Evolutionary conservation across 2,888 invertebrate genomes (phyloP).

Genomic region (Pristionchus exspectatus): DNA sequence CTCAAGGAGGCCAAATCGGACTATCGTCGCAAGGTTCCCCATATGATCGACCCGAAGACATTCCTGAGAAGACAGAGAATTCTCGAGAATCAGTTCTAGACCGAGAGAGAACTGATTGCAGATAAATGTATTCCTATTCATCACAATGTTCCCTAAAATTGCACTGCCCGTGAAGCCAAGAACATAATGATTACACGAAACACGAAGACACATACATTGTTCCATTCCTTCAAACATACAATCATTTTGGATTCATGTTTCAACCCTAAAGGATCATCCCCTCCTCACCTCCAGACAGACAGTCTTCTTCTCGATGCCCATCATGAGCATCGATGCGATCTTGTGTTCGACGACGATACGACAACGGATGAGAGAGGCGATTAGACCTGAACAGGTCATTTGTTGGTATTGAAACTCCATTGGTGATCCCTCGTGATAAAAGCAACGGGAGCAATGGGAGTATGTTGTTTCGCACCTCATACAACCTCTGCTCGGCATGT

Average conservation of each 20-base stretch:
- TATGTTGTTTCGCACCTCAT: background rate
- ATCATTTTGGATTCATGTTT: background rate
- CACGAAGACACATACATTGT: too few species aligned
- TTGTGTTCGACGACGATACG: background rate
- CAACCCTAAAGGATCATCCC: background rate
- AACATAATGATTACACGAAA: too few species aligned
- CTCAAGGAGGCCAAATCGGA: conserved; percentile 49
- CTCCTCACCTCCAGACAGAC: background rate
- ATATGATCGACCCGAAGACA: background rate
- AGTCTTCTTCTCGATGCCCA: background rate
- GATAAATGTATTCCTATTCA: background rate
- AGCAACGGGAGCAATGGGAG: too few species aligned
- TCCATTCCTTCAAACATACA: background rate
- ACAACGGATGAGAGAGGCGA: conserved; percentile 18
- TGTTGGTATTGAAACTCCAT: background rate
- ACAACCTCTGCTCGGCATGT: background rate
- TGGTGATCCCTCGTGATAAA: background rate
- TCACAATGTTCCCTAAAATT: too few species aligned
- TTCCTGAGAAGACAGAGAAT: conserved; percentile 32
- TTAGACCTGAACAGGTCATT: conserved; percentile 27
- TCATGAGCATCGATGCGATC: background rate
- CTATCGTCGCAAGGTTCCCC: conserved; percentile 5
- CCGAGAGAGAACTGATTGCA: background rate
- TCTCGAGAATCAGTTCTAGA: conserved; percentile 42
- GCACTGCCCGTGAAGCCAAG: too few species aligned